Evolutionary conservation across 1,140 invertebrate species (phyloP).

Genomic region (Bombus difficillimus): DNA sequence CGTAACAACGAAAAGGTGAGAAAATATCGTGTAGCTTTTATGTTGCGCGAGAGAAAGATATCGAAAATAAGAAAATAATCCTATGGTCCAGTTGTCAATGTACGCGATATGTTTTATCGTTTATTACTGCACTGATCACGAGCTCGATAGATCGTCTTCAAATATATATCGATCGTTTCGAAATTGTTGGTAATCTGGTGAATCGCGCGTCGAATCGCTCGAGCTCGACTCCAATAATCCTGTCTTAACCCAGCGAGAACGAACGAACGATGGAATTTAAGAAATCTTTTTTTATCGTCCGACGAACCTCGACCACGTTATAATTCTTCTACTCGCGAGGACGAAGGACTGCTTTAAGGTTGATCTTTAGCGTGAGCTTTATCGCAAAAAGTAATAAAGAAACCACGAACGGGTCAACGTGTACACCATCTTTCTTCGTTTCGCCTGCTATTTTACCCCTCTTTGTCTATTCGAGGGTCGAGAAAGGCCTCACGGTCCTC

Average conservation of each 20-base stretch:
- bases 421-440: not conserved
- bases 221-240: no score
- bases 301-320: not conserved
- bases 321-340: not conserved
- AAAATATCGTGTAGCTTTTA: not conserved
- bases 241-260: no score
- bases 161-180: no score
- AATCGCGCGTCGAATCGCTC: no score
- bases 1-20: not conserved
- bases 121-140: no score
- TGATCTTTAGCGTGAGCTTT: not conserved
- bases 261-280: not conserved
- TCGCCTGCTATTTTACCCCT: not conserved
- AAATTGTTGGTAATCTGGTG: no score
- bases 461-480: not conserved
- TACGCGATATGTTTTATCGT: no score
- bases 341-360: not conserved
- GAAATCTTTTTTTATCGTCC: not conserved
- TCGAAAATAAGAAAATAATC: no score
- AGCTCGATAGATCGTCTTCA: no score
- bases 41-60: no score
- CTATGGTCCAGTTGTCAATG: no score
- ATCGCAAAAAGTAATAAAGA: constrained; percentile 18
- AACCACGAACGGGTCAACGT: constrained; percentile 18
- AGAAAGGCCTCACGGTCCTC: not conserved